Percentiles rank a stretch among this genome's conserved stretches.
Evolutionary conservation across 2,797 vertebrate species (phyloP).

Genomic region (Podarcis lilfordi): DNA sequence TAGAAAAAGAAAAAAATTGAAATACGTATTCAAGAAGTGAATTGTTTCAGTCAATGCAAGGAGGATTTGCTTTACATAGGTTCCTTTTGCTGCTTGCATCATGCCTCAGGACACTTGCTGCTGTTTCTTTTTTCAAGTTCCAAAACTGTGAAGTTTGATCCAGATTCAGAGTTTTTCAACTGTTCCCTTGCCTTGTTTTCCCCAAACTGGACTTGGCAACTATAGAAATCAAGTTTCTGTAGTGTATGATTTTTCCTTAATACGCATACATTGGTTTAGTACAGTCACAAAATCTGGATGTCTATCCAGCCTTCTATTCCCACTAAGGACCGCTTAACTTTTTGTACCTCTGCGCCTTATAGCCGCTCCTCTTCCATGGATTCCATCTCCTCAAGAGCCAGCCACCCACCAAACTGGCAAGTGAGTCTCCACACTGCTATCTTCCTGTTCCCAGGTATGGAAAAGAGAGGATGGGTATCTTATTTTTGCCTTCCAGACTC

Average conservation of each 20-base stretch:
- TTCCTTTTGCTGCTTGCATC: neutral
- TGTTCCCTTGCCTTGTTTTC: neutral
- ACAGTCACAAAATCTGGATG: neutral
- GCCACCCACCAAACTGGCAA: conserved; percentile 24
- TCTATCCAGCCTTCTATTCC: neutral
- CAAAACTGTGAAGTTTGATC: neutral
- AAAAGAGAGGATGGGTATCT: neutral
- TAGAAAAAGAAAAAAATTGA: neutral
- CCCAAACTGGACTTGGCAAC: neutral
- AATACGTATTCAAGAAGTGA: too few relatives aligned
- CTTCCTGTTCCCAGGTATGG: neutral
- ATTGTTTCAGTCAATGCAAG: neutral
- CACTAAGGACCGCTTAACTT: neutral
- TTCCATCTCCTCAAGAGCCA: conserved; percentile 50
- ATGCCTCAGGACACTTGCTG: neutral
- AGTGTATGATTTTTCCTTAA: neutral
- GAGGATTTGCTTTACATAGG: neutral
- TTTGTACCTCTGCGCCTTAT: neutral
- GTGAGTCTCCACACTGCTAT: neutral
- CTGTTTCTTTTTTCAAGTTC: neutral
- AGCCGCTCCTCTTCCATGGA: conserved; percentile 68
- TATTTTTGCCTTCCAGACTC: neutral
- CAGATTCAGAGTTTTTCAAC: neutral
- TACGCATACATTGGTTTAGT: neutral
- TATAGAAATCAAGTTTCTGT: neutral